These are phyloP conservation scores for Escarpia spicata DNA, from an alignment of 2,888 invertebrate genomes.

Conservation along the genomic window DNA sequence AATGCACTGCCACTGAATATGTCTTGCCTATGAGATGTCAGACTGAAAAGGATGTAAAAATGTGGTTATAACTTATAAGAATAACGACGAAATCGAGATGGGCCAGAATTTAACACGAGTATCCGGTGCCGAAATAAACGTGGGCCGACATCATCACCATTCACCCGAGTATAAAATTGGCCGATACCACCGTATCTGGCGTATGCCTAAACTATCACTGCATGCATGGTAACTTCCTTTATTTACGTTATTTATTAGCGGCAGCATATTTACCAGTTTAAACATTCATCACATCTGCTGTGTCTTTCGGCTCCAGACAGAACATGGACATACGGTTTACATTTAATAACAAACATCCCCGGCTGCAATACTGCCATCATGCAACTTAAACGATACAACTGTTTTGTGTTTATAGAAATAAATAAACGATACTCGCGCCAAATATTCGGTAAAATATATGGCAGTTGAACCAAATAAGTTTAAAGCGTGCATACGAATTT, in stretches of 20 bases:
- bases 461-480: neutral
- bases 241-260: neutral
- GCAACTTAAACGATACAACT: neutral
- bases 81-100: no score
- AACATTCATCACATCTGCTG: neutral
- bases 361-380: constrained; percentile 8
- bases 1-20: no score
- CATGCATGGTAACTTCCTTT: no score
- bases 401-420: neutral
- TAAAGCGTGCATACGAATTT: neutral
- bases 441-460: neutral
- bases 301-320: neutral
- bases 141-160: no score
- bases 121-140: no score
- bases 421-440: neutral
- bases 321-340: constrained; percentile 6
- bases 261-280: neutral
- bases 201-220: no score
- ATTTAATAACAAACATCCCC: neutral
- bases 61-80: no score
- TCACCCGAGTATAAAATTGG: no score
- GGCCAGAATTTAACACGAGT: no score
- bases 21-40: no score
- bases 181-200: no score
- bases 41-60: no score